A percentile compares a stretch with the other conserved stretches of the same genome.
phyloP scores from a whole-genome alignment of 2,797 vertebrate species.

The Capromys pilorides region DNA sequence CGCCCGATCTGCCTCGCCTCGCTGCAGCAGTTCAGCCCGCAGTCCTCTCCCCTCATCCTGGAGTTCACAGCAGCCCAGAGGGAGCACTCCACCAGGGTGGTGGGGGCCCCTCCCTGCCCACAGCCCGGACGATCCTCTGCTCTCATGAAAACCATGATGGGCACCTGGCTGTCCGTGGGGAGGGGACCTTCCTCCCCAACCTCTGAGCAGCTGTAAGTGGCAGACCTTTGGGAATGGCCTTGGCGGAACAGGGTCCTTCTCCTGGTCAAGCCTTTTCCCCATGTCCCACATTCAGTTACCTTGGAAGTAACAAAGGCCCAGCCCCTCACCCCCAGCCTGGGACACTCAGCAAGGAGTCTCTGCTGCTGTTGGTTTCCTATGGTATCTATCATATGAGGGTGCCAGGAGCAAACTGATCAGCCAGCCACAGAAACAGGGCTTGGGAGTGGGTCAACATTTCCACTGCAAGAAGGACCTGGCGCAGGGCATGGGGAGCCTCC shows the following conservation, averaged over 20 bases:
- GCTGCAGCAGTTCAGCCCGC: background rate
- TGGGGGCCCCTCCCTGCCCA: background rate
- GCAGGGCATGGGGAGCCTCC: background rate
- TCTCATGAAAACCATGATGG: too few species aligned
- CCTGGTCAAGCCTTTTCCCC: too few species aligned
- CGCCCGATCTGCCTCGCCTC: fast-evolving
- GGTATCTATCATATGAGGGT: background rate
- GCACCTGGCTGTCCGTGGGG: fast-evolving
- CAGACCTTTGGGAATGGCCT: background rate
- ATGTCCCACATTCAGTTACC: fast-evolving
- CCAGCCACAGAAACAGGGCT: background rate
- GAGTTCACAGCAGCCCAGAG: background rate
- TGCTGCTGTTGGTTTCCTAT: background rate
- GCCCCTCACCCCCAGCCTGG: background rate
- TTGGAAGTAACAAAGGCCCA: fast-evolving
- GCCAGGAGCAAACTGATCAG: background rate
- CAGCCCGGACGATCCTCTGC: fast-evolving
- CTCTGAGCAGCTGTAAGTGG: background rate
- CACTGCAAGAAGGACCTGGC: background rate
- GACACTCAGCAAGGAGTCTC: background rate
- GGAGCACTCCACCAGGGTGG: background rate
- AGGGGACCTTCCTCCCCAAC: fast-evolving
- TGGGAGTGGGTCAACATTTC: background rate
- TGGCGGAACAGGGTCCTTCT: background rate
- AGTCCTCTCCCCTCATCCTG: background rate